A percentile compares a stretch with the other conserved stretches of the same genome.
Evolutionary conservation across 2,888 invertebrate genomes (phyloP).

Genomic region (Tinea semifulvella): DNA sequence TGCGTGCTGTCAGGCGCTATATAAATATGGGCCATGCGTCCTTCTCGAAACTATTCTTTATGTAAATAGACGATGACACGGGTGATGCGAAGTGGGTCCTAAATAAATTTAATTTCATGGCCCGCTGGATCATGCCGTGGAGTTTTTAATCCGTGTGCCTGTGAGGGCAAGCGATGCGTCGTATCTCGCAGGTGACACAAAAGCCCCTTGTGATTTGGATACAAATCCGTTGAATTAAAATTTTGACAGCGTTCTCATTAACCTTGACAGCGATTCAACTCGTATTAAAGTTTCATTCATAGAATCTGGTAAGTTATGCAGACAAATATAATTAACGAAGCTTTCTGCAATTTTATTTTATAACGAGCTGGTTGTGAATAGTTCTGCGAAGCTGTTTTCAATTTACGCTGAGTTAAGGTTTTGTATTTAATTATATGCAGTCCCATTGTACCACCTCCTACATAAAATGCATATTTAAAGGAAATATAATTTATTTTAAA

Average conservation of each 20-base stretch:
- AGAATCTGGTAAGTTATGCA: background rate
- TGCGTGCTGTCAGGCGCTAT: conserved; percentile 39
- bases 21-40: conserved; percentile 53
- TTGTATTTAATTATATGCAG: conserved; percentile 45
- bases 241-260: conserved; percentile 20
- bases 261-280: conserved; percentile 1
- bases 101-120: conserved; percentile 64
- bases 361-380: conserved; percentile 35
- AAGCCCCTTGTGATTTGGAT: conserved; percentile 34
- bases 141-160: conserved; percentile 40
- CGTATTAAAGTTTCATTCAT: conserved; percentile 4
- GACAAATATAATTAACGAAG: background rate
- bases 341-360: conserved; percentile 1
- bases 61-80: conserved; percentile 55
- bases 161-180: conserved; percentile 31
- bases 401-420: no score
- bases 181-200: conserved; percentile 35
- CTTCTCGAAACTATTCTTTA: conserved; percentile 57
- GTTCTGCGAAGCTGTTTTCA: no score
- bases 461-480: conserved; percentile 6
- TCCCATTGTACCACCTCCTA: conserved; percentile 1
- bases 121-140: conserved; percentile 30
- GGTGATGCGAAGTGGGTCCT: conserved; percentile 51
- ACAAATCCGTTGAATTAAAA: conserved; percentile 34
- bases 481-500: conserved; percentile 6